A percentile compares a stretch with the other conserved stretches of the same genome.
These are phyloP conservation scores for Ceyx margarethae DNA, from an alignment of 2,113 vertebrate species.

Conservation along the genomic window DNA sequence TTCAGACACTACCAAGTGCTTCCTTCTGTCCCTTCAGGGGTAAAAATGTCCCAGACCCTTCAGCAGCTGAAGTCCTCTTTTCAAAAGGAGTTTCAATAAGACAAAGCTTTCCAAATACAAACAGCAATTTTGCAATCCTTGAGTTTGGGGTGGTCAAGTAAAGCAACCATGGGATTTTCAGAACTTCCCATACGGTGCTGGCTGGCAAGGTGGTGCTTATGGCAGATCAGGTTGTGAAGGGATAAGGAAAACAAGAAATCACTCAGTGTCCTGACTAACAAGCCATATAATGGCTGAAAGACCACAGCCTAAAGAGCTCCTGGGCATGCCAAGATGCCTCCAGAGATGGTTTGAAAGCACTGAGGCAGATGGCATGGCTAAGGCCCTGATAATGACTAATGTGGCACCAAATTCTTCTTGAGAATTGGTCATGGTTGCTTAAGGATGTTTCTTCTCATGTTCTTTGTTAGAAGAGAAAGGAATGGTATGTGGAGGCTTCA, in stretches of 20 bases:
- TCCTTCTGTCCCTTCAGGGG: neutral
- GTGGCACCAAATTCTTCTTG: neutral
- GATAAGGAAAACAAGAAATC: neutral
- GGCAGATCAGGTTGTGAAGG: neutral
- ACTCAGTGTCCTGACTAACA: neutral
- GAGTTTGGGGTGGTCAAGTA: neutral
- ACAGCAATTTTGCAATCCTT: neutral
- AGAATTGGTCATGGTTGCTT: neutral
- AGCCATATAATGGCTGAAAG: neutral
- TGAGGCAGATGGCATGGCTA: neutral
- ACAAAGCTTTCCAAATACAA: neutral
- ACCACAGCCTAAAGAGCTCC: neutral
- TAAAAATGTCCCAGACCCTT: neutral
- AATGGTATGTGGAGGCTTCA: neutral
- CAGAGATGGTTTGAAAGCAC: neutral
- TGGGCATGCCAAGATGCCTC: neutral
- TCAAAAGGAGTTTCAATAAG: neutral
- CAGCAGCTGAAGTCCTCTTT: neutral
- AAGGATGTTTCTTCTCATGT: neutral
- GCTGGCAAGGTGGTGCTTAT: neutral
- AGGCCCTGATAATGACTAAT: neutral
- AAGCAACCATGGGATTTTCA: neutral
- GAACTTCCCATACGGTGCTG: accelerated
- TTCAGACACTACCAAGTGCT: neutral
- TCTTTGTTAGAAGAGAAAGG: neutral